Conservation (phyloP, 2,113 vertebrate genomes). For the Onychostruthus taczanowskii region DNA sequence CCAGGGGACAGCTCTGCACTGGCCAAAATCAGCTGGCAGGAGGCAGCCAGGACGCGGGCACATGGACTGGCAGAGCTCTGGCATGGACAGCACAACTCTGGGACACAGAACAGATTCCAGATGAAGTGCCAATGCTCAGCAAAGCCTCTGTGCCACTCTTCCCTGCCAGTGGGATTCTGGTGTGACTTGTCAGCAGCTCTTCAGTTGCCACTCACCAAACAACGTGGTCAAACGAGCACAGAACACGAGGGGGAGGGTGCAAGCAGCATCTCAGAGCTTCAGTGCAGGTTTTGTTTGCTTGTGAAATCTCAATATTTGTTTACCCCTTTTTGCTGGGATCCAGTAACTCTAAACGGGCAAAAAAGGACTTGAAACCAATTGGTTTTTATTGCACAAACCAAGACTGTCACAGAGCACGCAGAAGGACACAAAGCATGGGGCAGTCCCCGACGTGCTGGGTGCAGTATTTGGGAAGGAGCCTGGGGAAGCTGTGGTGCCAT, state of each 20-base stretch:
- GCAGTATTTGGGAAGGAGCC: not conserved
- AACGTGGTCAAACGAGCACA: fast-evolving
- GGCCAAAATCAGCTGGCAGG: not conserved
- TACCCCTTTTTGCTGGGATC: not conserved
- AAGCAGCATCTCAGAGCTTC: not conserved
- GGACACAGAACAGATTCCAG: not conserved
- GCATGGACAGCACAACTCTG: not conserved
- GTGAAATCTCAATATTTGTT: not conserved
- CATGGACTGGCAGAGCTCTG: not conserved
- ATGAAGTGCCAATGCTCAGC: not conserved
- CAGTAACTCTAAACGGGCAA: not conserved
- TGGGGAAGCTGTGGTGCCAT: not conserved
- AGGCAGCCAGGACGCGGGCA: not conserved
- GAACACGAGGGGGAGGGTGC: fast-evolving
- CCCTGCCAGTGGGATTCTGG: not conserved
- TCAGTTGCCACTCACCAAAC: not conserved
- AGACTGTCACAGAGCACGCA: not conserved
- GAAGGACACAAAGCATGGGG: not conserved
- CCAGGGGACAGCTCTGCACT: not conserved
- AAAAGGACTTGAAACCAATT: fast-evolving
- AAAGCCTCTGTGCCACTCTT: not conserved
- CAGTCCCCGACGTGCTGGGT: not conserved
- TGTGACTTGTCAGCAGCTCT: not conserved
- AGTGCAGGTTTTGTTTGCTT: not conserved
- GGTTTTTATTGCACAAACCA: not conserved